Evolutionary conservation across 1,140 invertebrate species (phyloP), one percentile per base, ranked within the genome.

Genomic region (Hypsibius dujardini): DNA sequence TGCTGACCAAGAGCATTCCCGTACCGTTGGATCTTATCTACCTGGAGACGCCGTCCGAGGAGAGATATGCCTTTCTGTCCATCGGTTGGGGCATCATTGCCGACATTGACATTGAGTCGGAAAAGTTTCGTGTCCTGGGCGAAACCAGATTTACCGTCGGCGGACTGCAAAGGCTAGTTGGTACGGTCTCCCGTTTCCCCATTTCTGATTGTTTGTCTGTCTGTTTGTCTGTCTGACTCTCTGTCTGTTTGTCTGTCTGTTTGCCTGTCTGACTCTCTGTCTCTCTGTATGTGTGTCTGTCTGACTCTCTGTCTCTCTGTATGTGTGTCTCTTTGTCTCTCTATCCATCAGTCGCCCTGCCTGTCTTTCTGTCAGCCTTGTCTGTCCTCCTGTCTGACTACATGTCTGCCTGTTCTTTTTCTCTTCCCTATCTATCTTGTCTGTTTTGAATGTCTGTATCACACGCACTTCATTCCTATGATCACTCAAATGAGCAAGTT

Each of bases 101-200:
- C 0, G 94, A 98, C 79, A 92, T 98, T 76, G 94, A 98, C 79
- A 94, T 95, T 74, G 94, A 98, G 80, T 96, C 92, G 79, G 94
- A 98, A 80, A 85, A 88, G 74, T 83, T 95, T 60, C 84, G 94
- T 67, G 84, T 85, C 1, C 85, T 97, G 70, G 94, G 94, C 47
- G 90, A 89, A 70, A 88, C 90, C 73, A 83, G 94, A 72, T 98
- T 97, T 78, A 88, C 90, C 0, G 78, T 97, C 1, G 95, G 91
- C 87, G 89, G 89, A 45, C 76, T 96, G n/a, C 88, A 88, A 42
- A 83, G 92, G 73, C 80, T 84, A 73, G 72, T 83, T 2, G 79
- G 83, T 83, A 75, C 76, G 74, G 28, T 28, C 28, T 28, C 28
- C 28, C 28, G 28, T 28, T 28, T 28, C 28, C 28, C 28, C 28